phyloP scores from a whole-genome alignment of 2,113 vertebrate species.

The Cryptomyrus ogoouensis region DNA sequence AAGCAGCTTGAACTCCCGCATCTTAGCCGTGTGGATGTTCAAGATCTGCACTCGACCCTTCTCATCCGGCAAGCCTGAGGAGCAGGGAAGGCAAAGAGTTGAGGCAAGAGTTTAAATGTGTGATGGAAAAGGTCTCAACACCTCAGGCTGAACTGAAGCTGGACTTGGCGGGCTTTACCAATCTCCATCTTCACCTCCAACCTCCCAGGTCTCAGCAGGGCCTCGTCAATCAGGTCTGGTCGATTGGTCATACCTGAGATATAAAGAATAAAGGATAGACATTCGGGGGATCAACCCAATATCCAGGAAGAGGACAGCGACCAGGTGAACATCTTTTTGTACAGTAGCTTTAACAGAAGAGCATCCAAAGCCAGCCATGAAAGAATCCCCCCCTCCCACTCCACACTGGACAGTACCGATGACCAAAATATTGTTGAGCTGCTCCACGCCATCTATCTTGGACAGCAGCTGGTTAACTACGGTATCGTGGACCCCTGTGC shows the following conservation, averaged over 20 bases:
- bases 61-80: conserved; percentile 82
- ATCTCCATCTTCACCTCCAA: conserved; percentile 99
- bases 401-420: conserved; percentile 56
- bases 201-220: conserved; percentile 85
- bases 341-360: neutral
- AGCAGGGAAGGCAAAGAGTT: neutral
- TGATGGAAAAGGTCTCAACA: neutral
- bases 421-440: conserved; percentile 96
- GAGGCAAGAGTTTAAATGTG: neutral
- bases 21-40: conserved; percentile 84
- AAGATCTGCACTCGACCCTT: conserved; percentile 87
- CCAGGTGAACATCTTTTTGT: neutral
- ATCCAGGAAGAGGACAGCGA: neutral
- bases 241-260: conserved; percentile 92
- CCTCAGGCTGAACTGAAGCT: neutral
- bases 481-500: conserved; percentile 91
- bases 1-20: conserved; percentile 80
- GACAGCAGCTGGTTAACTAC: conserved; percentile 95
- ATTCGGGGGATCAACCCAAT: neutral
- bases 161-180: conserved; percentile 59
- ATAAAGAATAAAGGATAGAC: conserved; percentile 21
- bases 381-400: neutral
- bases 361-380: neutral
- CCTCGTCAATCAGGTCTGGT: conserved; percentile 93
- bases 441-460: conserved; percentile 94